Conservation (phyloP, 2,113 vertebrate species). For the Recurvirostra avosetta region DNA sequence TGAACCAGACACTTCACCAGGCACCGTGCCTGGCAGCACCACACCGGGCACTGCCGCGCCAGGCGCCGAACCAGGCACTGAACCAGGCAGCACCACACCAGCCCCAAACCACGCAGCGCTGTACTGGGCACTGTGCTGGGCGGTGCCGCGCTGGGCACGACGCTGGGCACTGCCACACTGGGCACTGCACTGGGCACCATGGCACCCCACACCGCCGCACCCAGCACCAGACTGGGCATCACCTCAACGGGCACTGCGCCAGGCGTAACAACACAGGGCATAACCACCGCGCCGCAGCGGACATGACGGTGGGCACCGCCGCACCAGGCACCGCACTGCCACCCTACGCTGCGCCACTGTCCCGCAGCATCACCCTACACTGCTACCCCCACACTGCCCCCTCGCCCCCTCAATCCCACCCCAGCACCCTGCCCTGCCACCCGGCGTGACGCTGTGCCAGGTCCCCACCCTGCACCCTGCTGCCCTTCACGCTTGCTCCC, state of each 20-base stretch:
- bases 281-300: rapidly evolving
- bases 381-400: not conserved
- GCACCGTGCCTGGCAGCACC: not conserved
- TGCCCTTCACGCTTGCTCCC: not conserved
- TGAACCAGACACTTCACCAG: not conserved
- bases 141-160: rapidly evolving
- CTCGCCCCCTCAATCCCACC: not conserved
- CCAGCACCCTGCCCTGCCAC: not conserved
- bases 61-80: not conserved
- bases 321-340: no score
- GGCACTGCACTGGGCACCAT: not conserved
- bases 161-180: not conserved
- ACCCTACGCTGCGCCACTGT: rapidly evolving
- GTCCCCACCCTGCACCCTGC: not conserved
- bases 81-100: not conserved
- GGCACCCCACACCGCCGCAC: not conserved
- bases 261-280: rapidly evolving
- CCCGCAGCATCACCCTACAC: not conserved
- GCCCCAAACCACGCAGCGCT: not conserved
- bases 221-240: not conserved
- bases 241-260: rapidly evolving
- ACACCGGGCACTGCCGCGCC: no score
- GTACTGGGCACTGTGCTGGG: no score
- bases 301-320: not conserved
- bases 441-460: no score